Percentiles rank a stretch among this genome's conserved stretches.
Conservation (phyloP, 2,113 vertebrate species). For the Menura novaehollandiae region DNA sequence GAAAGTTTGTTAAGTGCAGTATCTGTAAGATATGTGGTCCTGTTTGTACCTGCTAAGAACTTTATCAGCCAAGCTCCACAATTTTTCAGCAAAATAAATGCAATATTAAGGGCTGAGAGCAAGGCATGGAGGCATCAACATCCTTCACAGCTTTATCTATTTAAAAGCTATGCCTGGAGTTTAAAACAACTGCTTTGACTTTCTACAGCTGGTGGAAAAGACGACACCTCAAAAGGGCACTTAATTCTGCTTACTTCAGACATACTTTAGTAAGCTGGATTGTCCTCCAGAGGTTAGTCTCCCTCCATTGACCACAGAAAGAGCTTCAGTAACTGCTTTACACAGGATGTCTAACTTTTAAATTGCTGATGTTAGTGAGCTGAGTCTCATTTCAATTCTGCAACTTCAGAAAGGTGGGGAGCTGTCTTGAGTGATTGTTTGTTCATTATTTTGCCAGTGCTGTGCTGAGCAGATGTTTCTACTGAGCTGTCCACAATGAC, state of each 20-base stretch:
- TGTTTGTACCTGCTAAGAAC: background rate
- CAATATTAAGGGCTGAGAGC: background rate
- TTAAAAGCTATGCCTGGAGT: background rate
- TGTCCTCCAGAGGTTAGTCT: background rate
- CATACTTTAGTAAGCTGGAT: background rate
- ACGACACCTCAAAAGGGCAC: background rate
- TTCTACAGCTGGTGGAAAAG: background rate
- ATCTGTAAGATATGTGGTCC: fast-evolving
- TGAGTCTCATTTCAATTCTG: background rate
- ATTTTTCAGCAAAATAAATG: background rate
- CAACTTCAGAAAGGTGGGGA: background rate
- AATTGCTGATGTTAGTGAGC: background rate
- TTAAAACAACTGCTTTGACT: background rate
- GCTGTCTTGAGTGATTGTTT: background rate
- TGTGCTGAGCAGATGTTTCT: constrained; percentile 13
- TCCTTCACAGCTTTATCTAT: background rate
- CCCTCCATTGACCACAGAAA: background rate
- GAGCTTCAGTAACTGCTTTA: background rate
- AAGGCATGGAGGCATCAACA: background rate
- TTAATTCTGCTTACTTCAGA: background rate
- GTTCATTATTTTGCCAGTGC: background rate
- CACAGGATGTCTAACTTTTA: background rate
- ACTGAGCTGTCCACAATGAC: background rate
- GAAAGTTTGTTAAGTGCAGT: background rate
- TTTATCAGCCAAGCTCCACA: background rate